phyloP scores from a whole-genome alignment of 2,888 invertebrate genomes.

The Sinohyriopsis cumingii region DNA sequence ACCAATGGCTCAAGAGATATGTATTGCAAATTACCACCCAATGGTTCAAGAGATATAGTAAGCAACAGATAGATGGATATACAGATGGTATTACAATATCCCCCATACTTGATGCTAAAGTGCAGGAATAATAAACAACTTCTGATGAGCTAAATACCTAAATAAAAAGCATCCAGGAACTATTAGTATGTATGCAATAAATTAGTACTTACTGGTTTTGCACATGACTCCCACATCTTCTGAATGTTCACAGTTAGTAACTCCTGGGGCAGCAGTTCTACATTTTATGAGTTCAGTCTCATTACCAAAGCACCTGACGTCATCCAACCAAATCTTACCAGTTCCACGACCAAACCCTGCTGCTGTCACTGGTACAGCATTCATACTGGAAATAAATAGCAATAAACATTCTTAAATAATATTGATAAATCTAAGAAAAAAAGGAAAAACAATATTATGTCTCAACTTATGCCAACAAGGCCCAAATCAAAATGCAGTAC shows the following conservation, averaged over 20 bases:
- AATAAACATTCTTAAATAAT: no score
- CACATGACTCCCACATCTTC: conserved; percentile 60
- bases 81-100: no score
- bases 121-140: no score
- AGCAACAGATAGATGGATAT: no score
- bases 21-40: no score
- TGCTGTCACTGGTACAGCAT: conserved; percentile 35
- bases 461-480: neutral
- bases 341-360: conserved; percentile 44
- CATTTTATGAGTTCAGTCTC: conserved; percentile 41
- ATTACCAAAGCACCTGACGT: conserved; percentile 46
- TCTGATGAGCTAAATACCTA: neutral
- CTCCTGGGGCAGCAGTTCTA: conserved; percentile 41
- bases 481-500: no score
- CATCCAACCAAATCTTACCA: conserved; percentile 45
- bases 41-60: no score
- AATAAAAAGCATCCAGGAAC: neutral
- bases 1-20: no score
- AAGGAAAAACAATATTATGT: neutral
- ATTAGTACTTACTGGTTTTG: conserved; percentile 29
- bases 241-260: conserved; percentile 49
- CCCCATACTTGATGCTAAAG: no score
- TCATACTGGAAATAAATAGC: conserved; percentile 29
- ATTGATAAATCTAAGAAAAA: neutral
- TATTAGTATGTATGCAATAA: neutral